Percentiles rank a stretch among this genome's conserved stretches.
Evolutionary conservation across 2,113 vertebrate species (phyloP).

Genomic region (Hydrolagus affinis): DNA sequence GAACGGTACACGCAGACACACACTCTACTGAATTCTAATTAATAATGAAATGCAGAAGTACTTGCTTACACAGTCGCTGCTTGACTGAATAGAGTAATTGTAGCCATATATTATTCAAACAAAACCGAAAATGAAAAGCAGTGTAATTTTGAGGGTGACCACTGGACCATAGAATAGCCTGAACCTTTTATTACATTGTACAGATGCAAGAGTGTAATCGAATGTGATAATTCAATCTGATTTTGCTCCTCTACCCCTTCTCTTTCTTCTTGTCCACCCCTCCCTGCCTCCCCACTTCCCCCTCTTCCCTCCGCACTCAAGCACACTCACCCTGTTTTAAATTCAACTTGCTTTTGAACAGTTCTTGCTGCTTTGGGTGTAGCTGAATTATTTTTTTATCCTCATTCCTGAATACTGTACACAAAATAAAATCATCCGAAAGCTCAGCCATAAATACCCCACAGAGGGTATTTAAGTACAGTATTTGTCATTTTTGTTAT

Average conservation of each 20-base stretch:
- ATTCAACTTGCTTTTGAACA: not conserved
- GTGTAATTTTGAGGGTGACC: not conserved
- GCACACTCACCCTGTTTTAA: not conserved
- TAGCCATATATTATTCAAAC: slow-evolving; percentile 13
- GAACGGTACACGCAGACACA: not conserved
- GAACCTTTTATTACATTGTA: not conserved
- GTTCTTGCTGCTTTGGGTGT: not conserved
- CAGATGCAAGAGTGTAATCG: not conserved
- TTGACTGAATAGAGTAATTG: slow-evolving; percentile 21
- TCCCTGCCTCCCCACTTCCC: too few relatives aligned
- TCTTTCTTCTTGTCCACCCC: too few relatives aligned
- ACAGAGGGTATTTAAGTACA: not conserved
- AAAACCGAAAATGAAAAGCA: not conserved
- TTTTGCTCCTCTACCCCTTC: not conserved
- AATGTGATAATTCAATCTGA: not conserved
- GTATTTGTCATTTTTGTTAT: too few relatives aligned
- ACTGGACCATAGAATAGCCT: not conserved
- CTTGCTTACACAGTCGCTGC: not conserved
- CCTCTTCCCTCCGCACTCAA: too few relatives aligned
- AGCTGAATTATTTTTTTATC: not conserved
- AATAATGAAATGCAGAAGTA: slow-evolving; percentile 8
- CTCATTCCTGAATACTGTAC: too few relatives aligned
- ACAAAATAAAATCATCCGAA: not conserved
- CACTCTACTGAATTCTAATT: not conserved
- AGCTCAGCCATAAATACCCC: not conserved